phyloP scores from a whole-genome alignment of 2,888 invertebrate genomes.

The Ophion costatus region DNA sequence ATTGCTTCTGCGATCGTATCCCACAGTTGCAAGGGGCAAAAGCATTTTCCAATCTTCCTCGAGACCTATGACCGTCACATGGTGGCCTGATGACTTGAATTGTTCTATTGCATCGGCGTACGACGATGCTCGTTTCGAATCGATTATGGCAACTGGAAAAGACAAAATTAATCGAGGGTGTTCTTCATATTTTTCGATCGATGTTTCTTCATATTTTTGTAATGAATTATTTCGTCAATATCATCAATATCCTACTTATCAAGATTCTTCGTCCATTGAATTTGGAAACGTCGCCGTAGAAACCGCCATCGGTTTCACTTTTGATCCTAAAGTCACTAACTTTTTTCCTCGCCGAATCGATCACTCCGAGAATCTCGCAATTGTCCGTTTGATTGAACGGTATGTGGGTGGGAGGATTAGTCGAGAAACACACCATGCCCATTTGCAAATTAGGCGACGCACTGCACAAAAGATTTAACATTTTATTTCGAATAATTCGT shows the following conservation, averaged over 20 bases:
- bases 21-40: slow-evolving; percentile 68
- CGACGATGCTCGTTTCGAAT: slow-evolving; percentile 54
- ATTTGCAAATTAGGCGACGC: slow-evolving; percentile 69
- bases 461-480: slow-evolving; percentile 43
- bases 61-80: slow-evolving; percentile 68
- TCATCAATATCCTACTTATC: slow-evolving; percentile 65
- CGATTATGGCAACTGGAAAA: slow-evolving; percentile 70
- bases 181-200: not conserved
- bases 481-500: not conserved
- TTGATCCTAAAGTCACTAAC: not conserved
- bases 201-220: not conserved
- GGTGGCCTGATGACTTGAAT: slow-evolving; percentile 70
- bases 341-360: slow-evolving; percentile 53
- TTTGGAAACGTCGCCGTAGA: slow-evolving; percentile 67
- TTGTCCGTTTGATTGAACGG: slow-evolving; percentile 70
- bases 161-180: not conserved
- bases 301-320: slow-evolving; percentile 49
- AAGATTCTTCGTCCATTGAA: slow-evolving; percentile 69
- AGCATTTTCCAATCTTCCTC: slow-evolving; percentile 68
- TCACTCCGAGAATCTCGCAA: slow-evolving; percentile 60
- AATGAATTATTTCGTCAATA: not conserved
- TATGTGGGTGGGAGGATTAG: slow-evolving; percentile 61
- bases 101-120: slow-evolving; percentile 65
- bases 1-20: slow-evolving; percentile 69
- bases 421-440: slow-evolving; percentile 67